A percentile compares a stretch with the other conserved stretches of the same genome.
Evolutionary conservation across 1,140 invertebrate species (phyloP).

Genomic region (Polyergus mexicanus): DNA sequence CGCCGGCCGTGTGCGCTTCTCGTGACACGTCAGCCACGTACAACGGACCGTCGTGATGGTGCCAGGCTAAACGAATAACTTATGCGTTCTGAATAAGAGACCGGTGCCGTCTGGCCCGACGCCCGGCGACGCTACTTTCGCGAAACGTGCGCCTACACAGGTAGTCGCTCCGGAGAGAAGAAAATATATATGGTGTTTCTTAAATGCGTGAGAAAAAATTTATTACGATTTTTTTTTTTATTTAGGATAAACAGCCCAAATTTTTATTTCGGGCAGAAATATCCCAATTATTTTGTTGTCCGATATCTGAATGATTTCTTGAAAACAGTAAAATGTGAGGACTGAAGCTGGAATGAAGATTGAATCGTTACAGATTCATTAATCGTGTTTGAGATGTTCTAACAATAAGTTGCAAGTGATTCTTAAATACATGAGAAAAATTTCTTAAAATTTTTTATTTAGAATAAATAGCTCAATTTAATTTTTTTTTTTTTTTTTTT

Average conservation of each 20-base stretch:
- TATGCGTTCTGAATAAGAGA: constrained; percentile 75
- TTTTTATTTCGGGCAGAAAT: neutral
- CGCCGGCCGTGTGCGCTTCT: constrained; percentile 66
- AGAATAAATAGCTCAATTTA: neutral
- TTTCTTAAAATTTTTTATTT: no score
- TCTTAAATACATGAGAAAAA: no score
- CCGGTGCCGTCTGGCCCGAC: constrained; percentile 53
- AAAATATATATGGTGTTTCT: neutral
- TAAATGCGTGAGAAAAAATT: neutral
- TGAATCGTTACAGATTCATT: constrained; percentile 1
- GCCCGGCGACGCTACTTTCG: constrained; percentile 45
- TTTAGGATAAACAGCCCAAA: neutral
- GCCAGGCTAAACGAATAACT: constrained; percentile 73
- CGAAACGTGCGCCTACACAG: constrained; percentile 16
- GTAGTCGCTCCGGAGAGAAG: neutral
- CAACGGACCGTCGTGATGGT: constrained; percentile 33
- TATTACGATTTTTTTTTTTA: no score
- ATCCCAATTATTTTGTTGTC: neutral
- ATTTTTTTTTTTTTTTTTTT: neutral
- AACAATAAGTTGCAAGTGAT: neutral
- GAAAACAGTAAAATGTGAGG: neutral
- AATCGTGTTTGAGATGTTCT: neutral
- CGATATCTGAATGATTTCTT: neutral
- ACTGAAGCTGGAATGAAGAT: neutral
- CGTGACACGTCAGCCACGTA: constrained; percentile 72